phyloP scores from a whole-genome alignment of 2,888 invertebrate species.

The Drosophila subquinaria region DNA sequence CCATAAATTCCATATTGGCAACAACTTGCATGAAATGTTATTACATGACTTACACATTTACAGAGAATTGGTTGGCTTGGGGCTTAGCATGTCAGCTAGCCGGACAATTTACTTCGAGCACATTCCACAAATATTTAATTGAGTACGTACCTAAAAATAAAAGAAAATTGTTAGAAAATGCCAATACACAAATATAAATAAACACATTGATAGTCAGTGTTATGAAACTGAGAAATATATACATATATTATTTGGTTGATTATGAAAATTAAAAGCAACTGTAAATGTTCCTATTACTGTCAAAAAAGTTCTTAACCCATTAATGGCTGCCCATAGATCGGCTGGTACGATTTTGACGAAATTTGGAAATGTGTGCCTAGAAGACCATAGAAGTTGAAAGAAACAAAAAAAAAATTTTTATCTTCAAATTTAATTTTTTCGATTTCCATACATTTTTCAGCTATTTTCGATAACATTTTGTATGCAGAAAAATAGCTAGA shows the following conservation, averaged over 20 bases:
- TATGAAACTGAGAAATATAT: not conserved
- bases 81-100: slow-evolving; percentile 7
- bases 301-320: not conserved
- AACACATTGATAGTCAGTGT: not conserved
- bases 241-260: not conserved
- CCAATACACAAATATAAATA: not conserved
- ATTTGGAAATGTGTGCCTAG: too few species aligned
- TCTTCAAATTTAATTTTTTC: too few species aligned
- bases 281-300: not conserved
- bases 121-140: slow-evolving; percentile 14
- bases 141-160: slow-evolving; percentile 59
- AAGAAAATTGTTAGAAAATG: slow-evolving; percentile 9
- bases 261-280: not conserved
- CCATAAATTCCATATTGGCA: slow-evolving; percentile 33
- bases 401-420: too few species aligned
- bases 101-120: slow-evolving; percentile 11
- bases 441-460: too few species aligned
- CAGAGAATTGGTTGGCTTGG: not conserved
- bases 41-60: slow-evolving; percentile 44
- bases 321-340: too few species aligned
- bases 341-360: too few species aligned
- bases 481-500: too few species aligned
- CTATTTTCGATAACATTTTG: too few species aligned
- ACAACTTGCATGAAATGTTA: slow-evolving; percentile 30
- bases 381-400: too few species aligned